Conservation (phyloP, 2,797 vertebrate genomes). For the Syngnathus acus region DNA sequence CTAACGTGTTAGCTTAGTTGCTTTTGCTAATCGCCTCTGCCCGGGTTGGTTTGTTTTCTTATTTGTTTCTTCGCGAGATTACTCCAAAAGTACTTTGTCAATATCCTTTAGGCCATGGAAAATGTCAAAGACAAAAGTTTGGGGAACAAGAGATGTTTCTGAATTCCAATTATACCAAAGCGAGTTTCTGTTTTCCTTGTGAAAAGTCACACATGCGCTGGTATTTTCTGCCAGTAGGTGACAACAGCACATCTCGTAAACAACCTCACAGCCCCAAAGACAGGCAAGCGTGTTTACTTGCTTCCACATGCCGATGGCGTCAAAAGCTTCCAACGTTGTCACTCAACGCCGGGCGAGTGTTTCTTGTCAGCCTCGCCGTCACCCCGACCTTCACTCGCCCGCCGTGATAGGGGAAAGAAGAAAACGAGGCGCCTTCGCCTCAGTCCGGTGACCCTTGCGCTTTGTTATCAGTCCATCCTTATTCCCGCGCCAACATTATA, state of each 20-base stretch:
- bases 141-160: not conserved
- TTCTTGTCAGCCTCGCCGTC: conserved; percentile 13
- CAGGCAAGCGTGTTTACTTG: conserved; percentile 10
- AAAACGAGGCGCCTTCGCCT: not conserved
- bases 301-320: conserved; percentile 11
- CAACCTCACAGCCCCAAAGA: not conserved
- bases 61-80: conserved; percentile 1
- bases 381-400: conserved; percentile 12
- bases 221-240: conserved; percentile 58
- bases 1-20: conserved; percentile 24
- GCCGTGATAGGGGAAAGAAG: not conserved
- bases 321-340: conserved; percentile 24
- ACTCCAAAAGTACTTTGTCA: conserved; percentile 16
- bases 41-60: conserved; percentile 10
- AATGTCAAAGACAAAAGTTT: too few species aligned
- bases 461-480: not conserved
- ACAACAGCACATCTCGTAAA: conserved; percentile 47
- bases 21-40: conserved; percentile 23
- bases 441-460: not conserved
- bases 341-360: conserved; percentile 8
- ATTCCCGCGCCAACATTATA: not conserved
- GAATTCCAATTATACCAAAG: conserved; percentile 10
- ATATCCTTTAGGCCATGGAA: not conserved
- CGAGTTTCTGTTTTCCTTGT: conserved; percentile 20
- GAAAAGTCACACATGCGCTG: conserved; percentile 13